Base-by-base conservation (phyloP, 2,888 invertebrate genomes). In the Polyommatus iphigenia region DNA sequence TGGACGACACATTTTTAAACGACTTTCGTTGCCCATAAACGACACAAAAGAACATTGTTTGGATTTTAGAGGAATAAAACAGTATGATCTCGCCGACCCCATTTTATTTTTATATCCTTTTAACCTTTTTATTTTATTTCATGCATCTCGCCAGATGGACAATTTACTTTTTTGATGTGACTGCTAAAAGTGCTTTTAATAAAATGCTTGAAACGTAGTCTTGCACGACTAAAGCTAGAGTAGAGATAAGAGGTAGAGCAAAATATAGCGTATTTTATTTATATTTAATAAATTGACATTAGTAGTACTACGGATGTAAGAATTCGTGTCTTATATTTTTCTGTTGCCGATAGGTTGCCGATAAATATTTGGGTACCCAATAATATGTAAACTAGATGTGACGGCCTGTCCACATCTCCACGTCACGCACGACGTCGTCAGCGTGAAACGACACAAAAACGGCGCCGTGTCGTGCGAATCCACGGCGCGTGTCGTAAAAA, bases 21-120 rank as follows among this genome's bases (percentile, higher is more conserved):
- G 75, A 75, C 75, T 75, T 75, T 75, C 29, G 75, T 24, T 50
- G 75, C 15, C 50, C 46, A 75, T 41, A 73, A 75, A 75, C n/a
- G 18, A 50, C 75, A 75, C 54, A 54, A 54, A 75, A 50, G 54
- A 24, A 75, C 50, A 54, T 54, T 54, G 75, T 75, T 54, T 29
- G 50, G 15, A 75, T 50, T 75, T 75, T 54, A 75, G 50, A 50
- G 50, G 29, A 73, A 73, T 46, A 46, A 29, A 50, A 46, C 50
- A 54, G 54, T 54, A 20, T 67, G 67, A 67, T 67, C 67, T 67
- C 67, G 67, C 67, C 29, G 67, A 67, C 67, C 67, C 29, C 67
- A 67, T 67, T 62, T 62, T 62, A 62, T 62, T 67, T 62, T 67
- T 67, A 67, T 67, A 29, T 32, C 67, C 67, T 32, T 62, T 24